Evolutionary conservation across 1,140 invertebrate genomes (phyloP).

Genomic region (Heliconius melpomene): DNA sequence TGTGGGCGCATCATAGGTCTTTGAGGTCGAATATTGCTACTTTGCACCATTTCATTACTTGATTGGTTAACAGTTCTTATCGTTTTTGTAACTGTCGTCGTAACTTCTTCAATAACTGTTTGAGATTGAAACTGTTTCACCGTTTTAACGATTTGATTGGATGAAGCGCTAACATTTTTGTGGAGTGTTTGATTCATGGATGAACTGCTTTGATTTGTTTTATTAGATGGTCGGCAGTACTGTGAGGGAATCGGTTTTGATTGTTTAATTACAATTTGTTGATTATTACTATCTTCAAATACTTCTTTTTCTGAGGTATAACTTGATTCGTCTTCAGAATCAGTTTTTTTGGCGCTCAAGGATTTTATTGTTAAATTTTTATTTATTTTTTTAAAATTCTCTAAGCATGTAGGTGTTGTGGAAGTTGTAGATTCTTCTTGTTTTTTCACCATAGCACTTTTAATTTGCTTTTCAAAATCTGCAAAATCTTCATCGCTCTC

Average conservation of each 20-base stretch:
- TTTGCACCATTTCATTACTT: constrained; percentile 59
- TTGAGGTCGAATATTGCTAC: constrained; percentile 10
- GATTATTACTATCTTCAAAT: constrained; percentile 31
- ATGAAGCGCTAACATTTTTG: constrained; percentile 47
- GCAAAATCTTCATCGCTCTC: constrained; percentile 39
- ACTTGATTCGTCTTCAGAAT: constrained; percentile 35
- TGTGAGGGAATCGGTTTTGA: constrained; percentile 20
- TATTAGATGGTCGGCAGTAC: constrained; percentile 16
- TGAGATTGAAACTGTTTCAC: constrained; percentile 72
- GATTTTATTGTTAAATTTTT: constrained; percentile 68
- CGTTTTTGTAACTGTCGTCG: constrained; percentile 75
- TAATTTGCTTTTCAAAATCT: constrained; percentile 50
- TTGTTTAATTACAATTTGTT: constrained; percentile 35
- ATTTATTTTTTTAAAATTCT: constrained; percentile 58
- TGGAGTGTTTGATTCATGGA: constrained; percentile 43
- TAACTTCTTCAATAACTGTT: constrained; percentile 74
- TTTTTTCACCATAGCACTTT: constrained; percentile 39
- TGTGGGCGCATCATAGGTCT: constrained; percentile 44
- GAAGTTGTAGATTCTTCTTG: constrained; percentile 21
- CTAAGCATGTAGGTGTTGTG: constrained; percentile 31
- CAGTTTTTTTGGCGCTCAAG: constrained; percentile 45
- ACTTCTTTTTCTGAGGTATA: constrained; percentile 31
- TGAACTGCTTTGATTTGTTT: constrained; percentile 26
- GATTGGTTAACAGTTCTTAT: constrained; percentile 71
- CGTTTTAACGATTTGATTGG: constrained; percentile 64